Evolutionary conservation across 2,797 vertebrate genomes (phyloP).

Genomic region (Acanthis flammea): DNA sequence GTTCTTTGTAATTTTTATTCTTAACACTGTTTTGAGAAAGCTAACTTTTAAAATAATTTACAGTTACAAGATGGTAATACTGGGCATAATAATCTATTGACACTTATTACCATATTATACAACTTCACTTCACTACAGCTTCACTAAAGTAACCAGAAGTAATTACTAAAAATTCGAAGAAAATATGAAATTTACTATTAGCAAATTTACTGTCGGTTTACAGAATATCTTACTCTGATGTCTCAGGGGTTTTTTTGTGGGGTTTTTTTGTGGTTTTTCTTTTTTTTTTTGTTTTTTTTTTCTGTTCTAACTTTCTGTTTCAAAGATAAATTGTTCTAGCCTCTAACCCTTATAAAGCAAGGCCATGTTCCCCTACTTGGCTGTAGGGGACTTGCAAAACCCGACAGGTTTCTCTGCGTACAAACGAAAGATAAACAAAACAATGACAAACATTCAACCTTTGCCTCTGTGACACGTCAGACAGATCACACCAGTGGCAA

Average conservation of each 20-base stretch:
- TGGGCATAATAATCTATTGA: neutral
- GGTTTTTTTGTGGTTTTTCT: neutral
- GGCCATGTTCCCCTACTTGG: neutral
- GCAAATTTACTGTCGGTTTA: neutral
- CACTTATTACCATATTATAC: neutral
- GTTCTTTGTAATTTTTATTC: neutral
- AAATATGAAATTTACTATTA: neutral
- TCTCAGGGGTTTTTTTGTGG: too few species aligned
- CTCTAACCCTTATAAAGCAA: neutral
- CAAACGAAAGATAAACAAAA: neutral
- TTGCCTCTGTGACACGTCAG: conserved; percentile 39
- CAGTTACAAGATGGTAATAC: neutral
- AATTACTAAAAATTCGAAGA: neutral
- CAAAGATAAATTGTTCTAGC: neutral
- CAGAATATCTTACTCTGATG: neutral
- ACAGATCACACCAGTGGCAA: neutral
- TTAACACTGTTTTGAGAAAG: neutral
- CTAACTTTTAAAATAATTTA: neutral
- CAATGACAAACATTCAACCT: neutral
- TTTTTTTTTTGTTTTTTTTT: neutral
- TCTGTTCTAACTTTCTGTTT: neutral
- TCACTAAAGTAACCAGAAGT: neutral
- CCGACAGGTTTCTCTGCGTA: neutral
- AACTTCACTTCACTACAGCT: too few species aligned
- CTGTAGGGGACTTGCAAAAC: neutral